These are phyloP conservation scores for Albula glossodonta DNA, from an alignment of 2,113 vertebrate species.

Conservation along the genomic window DNA sequence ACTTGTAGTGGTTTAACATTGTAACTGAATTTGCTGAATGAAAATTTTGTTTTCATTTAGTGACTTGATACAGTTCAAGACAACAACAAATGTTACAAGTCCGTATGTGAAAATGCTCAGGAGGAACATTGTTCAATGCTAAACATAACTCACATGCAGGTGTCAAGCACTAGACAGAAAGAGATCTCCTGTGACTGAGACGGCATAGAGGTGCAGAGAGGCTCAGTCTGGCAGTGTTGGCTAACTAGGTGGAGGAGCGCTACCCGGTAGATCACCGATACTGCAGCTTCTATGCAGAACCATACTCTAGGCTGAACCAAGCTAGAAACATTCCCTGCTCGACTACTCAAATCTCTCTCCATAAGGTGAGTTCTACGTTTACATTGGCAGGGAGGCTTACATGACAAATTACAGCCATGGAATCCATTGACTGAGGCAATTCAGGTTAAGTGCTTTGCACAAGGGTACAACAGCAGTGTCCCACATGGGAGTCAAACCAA, in stretches of 20 bases:
- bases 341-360: background rate
- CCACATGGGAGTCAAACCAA: no score
- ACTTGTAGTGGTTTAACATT: no score
- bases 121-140: background rate
- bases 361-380: background rate
- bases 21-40: no score
- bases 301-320: background rate
- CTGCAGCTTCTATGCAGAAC: background rate
- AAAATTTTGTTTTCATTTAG: no score
- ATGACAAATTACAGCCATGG: no score
- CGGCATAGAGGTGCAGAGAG: no score
- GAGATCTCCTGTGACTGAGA: no score
- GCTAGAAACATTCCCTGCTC: background rate
- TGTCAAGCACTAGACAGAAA: background rate
- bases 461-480: no score
- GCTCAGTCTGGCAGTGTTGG: background rate
- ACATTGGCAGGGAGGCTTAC: no score
- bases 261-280: background rate
- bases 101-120: background rate
- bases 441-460: no score
- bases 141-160: background rate
- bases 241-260: background rate
- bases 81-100: background rate
- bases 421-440: no score
- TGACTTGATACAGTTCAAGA: no score